Evolutionary conservation across 35 echinoderm and acorn worm genomes (phyloP).

Genomic region (Stichopus chloronotus): DNA sequence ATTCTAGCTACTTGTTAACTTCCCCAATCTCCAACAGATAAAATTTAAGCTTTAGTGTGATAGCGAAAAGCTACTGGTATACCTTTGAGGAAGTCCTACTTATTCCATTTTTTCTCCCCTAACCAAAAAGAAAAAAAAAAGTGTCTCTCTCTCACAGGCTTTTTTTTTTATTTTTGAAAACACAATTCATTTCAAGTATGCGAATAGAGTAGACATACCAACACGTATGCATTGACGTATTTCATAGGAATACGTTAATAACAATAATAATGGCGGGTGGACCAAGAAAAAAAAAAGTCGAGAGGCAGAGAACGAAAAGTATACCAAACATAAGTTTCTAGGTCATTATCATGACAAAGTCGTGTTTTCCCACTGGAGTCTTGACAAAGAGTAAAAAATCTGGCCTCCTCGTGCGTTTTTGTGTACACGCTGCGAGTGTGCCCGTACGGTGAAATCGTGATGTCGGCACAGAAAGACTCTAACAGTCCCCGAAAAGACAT

Average conservation of each 20-base stretch:
- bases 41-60: no score
- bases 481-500: not conserved
- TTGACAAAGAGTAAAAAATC: constrained; percentile 10
- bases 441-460: constrained; percentile 20
- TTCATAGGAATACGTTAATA: not conserved
- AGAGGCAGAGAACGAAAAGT: not conserved
- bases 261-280: not conserved
- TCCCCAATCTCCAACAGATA: no score
- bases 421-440: constrained; percentile 51
- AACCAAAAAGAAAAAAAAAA: no score
- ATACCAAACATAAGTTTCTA: constrained; percentile 1
- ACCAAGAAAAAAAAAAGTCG: no score
- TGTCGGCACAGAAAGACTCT: not conserved
- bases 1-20: no score
- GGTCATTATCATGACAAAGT: constrained; percentile 16
- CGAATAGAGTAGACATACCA: not conserved
- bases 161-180: not conserved
- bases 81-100: no score
- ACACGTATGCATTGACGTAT: not conserved
- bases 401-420: constrained; percentile 28
- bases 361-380: constrained; percentile 14
- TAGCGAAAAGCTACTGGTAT: no score
- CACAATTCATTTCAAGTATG: not conserved
- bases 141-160: no score
- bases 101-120: no score